Percentiles rank a stretch among this genome's conserved stretches.
Conservation (phyloP, 1,140 invertebrate species). For the Lordiphosa stackelbergi region DNA sequence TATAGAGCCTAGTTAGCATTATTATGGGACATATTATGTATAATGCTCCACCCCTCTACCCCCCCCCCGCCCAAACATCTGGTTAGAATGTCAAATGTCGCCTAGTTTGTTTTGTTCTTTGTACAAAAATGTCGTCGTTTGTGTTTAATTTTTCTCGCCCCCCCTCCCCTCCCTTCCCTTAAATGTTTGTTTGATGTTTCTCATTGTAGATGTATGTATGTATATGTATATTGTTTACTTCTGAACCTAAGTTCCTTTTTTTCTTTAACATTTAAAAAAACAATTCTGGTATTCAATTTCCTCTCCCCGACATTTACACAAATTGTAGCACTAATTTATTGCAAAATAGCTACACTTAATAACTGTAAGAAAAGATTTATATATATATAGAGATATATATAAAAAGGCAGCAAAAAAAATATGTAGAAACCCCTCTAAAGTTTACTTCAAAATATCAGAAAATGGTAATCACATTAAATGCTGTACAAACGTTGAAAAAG, state of each 20-base stretch:
- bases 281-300: slow-evolving; percentile 56
- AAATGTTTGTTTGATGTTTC: slow-evolving; percentile 8
- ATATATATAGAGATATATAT: slow-evolving; percentile 4
- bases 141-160: slow-evolving; percentile 3
- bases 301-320: slow-evolving; percentile 57
- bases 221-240: slow-evolving; percentile 27
- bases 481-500: slow-evolving; percentile 69
- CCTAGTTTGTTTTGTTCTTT: slow-evolving; percentile 23
- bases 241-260: slow-evolving; percentile 23
- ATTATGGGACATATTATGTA: slow-evolving; percentile 58
- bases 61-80: slow-evolving; percentile 12
- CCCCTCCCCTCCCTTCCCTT: background rate
- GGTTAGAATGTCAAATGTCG: slow-evolving; percentile 23
- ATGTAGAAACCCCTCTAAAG: slow-evolving; percentile 60
- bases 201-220: slow-evolving; percentile 11
- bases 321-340: slow-evolving; percentile 60
- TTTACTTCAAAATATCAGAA: slow-evolving; percentile 66
- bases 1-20: slow-evolving; percentile 64
- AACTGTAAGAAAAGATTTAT: slow-evolving; percentile 38
- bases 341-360: slow-evolving; percentile 57
- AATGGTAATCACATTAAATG: slow-evolving; percentile 36
- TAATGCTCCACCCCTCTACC: slow-evolving; percentile 17
- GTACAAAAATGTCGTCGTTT: slow-evolving; percentile 46
- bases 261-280: slow-evolving; percentile 19
- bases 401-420: slow-evolving; percentile 30